These are phyloP conservation scores for Eidolon dupreanum DNA, from an alignment of 2,797 vertebrate species.

Conservation along the genomic window DNA sequence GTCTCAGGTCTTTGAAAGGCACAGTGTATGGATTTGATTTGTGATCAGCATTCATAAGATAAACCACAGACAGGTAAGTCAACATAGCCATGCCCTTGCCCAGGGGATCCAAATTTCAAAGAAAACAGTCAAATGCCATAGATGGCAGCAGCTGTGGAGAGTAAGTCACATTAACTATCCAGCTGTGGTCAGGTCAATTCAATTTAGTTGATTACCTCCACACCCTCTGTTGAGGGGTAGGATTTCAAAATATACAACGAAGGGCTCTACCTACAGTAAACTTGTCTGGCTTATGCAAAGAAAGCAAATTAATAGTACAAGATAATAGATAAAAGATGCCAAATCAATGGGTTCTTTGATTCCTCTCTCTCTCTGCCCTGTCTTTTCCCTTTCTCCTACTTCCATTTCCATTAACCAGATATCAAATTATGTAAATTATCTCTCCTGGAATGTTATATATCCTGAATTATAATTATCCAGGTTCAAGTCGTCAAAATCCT, in stretches of 20 bases:
- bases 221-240: background rate
- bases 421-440: background rate
- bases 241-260: background rate
- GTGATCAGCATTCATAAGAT: background rate
- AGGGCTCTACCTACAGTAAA: background rate
- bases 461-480: background rate
- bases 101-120: background rate
- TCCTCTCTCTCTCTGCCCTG: background rate
- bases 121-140: background rate
- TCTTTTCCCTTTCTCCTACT: background rate
- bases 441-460: background rate
- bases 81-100: background rate
- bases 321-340: background rate
- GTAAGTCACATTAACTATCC: background rate
- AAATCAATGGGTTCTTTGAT: background rate
- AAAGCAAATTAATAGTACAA: background rate
- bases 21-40: background rate
- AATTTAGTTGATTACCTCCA: background rate
- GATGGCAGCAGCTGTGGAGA: background rate
- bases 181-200: background rate
- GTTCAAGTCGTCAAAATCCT: background rate
- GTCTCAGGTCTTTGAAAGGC: background rate
- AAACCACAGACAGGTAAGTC: background rate
- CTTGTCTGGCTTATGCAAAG: background rate
- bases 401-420: background rate